Conservation (phyloP, 23 tunicate species). For the Ascidia mentula region DNA sequence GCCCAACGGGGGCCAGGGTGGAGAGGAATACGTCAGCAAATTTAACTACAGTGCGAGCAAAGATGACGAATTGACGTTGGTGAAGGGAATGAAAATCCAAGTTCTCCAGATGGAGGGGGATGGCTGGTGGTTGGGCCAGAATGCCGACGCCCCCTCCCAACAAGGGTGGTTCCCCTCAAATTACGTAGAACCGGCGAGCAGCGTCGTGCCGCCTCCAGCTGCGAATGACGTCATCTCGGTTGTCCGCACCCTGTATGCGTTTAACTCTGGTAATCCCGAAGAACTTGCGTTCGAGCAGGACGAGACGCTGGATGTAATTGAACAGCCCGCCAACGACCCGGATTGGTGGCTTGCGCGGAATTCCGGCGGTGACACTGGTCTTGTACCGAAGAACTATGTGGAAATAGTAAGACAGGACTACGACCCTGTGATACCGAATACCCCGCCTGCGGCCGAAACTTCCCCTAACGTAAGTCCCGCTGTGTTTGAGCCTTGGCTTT, state of each 20-base stretch:
- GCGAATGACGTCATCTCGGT: slow-evolving; percentile 37
- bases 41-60: slow-evolving; percentile 73
- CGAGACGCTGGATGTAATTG: slow-evolving; percentile 78
- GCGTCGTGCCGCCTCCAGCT: neutral
- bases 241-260: slow-evolving; percentile 75
- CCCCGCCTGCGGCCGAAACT: neutral
- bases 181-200: slow-evolving; percentile 44
- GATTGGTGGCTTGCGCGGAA: slow-evolving; percentile 86
- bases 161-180: slow-evolving; percentile 94
- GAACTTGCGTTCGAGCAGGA: slow-evolving; percentile 81
- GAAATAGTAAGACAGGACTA: slow-evolving; percentile 32
- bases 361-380: slow-evolving; percentile 53
- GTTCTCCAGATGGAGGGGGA: slow-evolving; percentile 72
- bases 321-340: slow-evolving; percentile 79
- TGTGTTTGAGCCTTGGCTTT: too few relatives aligned
- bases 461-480: neutral
- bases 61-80: slow-evolving; percentile 66
- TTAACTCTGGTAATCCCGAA: slow-evolving; percentile 76
- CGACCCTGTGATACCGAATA: slow-evolving; percentile 48
- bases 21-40: slow-evolving; percentile 74
- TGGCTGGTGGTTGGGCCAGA: slow-evolving; percentile 93
- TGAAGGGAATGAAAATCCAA: slow-evolving; percentile 67
- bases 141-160: slow-evolving; percentile 44
- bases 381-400: slow-evolving; percentile 89
- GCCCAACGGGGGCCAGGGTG: neutral